Evolutionary conservation across 1,140 invertebrate species (phyloP).

Genomic region (Mamestra configurata): DNA sequence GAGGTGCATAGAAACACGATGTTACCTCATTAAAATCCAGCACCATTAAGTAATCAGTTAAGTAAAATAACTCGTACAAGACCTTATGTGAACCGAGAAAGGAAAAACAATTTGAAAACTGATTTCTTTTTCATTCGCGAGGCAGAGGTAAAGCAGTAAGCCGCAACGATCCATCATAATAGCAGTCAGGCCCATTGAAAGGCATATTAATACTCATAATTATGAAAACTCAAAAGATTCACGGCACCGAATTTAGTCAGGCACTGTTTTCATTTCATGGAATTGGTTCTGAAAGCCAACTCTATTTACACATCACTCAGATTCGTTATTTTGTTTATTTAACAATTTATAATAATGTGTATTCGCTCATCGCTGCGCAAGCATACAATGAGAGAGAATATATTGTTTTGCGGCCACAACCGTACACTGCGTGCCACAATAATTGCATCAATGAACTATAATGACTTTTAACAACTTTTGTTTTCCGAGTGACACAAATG

Average conservation of each 20-base stretch:
- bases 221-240: too few species aligned
- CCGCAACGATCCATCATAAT: neutral
- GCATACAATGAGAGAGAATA: neutral
- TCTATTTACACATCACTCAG: too few species aligned
- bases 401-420: too few species aligned
- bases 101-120: neutral
- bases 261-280: too few species aligned
- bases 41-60: slow-evolving; percentile 9
- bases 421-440: neutral
- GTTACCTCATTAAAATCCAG: neutral
- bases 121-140: slow-evolving; percentile 2
- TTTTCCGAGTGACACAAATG: slow-evolving; percentile 12
- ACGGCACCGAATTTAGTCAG: too few species aligned
- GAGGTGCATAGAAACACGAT: neutral
- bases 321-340: too few species aligned
- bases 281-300: neutral
- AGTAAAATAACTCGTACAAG: neutral
- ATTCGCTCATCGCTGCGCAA: neutral
- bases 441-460: neutral
- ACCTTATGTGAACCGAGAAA: neutral
- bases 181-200: neutral
- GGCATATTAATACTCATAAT: too few species aligned
- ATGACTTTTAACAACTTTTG: slow-evolving; percentile 29
- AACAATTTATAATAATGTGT: too few species aligned
- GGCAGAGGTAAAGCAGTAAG: neutral